These are phyloP conservation scores for Salmo trutta DNA, from an alignment of 2,797 vertebrate genomes.

Conservation along the genomic window DNA sequence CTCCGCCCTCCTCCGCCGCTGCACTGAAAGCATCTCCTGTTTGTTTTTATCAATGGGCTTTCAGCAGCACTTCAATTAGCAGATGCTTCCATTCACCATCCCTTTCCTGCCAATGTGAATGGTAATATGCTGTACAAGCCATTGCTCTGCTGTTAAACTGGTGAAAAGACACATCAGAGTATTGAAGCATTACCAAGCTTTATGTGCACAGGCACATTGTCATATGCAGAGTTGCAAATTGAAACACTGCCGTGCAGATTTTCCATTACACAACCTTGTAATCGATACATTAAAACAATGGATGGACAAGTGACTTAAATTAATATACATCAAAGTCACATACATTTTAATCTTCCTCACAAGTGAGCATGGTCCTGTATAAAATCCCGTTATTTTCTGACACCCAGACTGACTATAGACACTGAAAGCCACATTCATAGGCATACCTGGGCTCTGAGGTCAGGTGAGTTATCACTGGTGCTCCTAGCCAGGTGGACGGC, in stretches of 20 bases:
- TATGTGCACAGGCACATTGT: constrained; percentile 58
- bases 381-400: neutral
- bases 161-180: constrained; percentile 69
- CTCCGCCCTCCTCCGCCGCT: constrained; percentile 52
- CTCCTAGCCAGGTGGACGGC: neutral
- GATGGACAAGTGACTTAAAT: neutral
- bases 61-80: constrained; percentile 77
- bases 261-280: constrained; percentile 57
- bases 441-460: neutral
- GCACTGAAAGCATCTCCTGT: constrained; percentile 65
- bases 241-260: constrained; percentile 51
- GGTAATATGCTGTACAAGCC: constrained; percentile 70
- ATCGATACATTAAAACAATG: neutral
- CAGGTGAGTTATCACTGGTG: neutral
- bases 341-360: neutral
- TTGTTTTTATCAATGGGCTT: constrained; percentile 72
- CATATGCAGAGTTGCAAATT: constrained; percentile 59
- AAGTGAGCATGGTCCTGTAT: neutral
- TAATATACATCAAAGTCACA: neutral
- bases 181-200: constrained; percentile 60
- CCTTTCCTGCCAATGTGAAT: constrained; percentile 80
- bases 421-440: neutral
- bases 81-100: constrained; percentile 80
- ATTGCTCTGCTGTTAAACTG: constrained; percentile 65
- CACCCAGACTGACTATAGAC: neutral